These are phyloP conservation scores for Zoanthus solanderi DNA, from an alignment of 92 coral and sea anemone species.

Conservation along the genomic window DNA sequence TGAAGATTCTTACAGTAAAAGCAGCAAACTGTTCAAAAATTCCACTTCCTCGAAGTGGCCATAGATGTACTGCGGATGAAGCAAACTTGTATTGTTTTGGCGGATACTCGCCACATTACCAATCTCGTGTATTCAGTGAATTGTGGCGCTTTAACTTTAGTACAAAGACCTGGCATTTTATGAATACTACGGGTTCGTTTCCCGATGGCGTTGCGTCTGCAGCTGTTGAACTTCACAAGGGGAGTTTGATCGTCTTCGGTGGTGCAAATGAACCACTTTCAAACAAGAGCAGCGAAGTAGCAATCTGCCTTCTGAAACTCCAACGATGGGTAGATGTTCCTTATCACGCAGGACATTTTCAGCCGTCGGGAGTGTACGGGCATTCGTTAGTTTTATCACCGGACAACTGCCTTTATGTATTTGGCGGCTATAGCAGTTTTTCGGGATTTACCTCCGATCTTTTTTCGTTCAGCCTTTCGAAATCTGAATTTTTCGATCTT, in stretches of 20 bases:
- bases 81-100: constrained; percentile 86
- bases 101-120: constrained; percentile 82
- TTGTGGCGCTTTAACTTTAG: constrained; percentile 87
- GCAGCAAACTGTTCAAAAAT: constrained; percentile 46
- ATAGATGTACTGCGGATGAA: constrained; percentile 89
- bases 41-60: constrained; percentile 91
- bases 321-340: constrained; percentile 63
- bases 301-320: constrained; percentile 61
- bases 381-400: constrained; percentile 86
- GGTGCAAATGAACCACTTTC: constrained; percentile 91
- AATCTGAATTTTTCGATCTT: constrained; percentile 64
- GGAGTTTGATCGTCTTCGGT: constrained; percentile 83
- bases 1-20: constrained; percentile 15
- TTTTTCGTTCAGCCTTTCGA: constrained; percentile 66
- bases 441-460: constrained; percentile 73
- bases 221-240: constrained; percentile 69
- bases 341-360: neutral
- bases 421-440: constrained; percentile 84
- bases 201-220: constrained; percentile 93
- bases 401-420: constrained; percentile 79
- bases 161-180: constrained; percentile 66
- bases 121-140: constrained; percentile 70
- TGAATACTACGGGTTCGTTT: constrained; percentile 72
- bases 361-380: constrained; percentile 87
- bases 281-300: constrained; percentile 78